These are phyloP conservation scores for Rhinogobio ventralis DNA, from an alignment of 2,797 vertebrate species.

Conservation along the genomic window DNA sequence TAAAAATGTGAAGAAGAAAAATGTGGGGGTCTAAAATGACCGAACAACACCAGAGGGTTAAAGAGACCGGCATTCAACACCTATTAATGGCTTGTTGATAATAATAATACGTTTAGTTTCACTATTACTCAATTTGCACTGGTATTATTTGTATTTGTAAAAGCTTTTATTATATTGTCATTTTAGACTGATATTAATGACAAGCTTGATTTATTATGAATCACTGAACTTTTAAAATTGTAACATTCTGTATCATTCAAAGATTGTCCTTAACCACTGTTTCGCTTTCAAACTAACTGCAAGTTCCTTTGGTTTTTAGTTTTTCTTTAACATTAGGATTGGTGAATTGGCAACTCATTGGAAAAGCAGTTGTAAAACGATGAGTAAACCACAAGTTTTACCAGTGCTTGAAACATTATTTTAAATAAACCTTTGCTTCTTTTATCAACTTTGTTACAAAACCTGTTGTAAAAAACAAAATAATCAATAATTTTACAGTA, in stretches of 20 bases:
- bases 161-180: not conserved
- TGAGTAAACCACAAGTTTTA: not conserved
- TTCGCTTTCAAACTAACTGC: not conserved
- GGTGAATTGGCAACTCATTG: not conserved
- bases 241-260: not conserved
- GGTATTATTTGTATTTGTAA: not conserved
- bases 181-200: not conserved
- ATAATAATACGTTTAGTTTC: not conserved
- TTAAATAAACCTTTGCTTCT: not conserved
- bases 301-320: no score
- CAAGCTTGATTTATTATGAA: not conserved
- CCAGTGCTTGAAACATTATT: not conserved
- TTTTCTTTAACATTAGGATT: not conserved
- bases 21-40: no score
- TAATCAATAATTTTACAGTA: not conserved
- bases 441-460: not conserved
- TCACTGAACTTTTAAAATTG: not conserved
- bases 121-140: not conserved
- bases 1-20: no score
- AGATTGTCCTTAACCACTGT: not conserved
- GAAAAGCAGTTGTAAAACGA: not conserved
- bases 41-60: not conserved
- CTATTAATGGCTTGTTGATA: not conserved
- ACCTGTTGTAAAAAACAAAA: not conserved
- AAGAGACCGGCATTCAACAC: not conserved